A percentile compares a stretch with the other conserved stretches of the same genome.
phyloP scores from a whole-genome alignment of 2,888 invertebrate species.

The Melolontha melolontha region DNA sequence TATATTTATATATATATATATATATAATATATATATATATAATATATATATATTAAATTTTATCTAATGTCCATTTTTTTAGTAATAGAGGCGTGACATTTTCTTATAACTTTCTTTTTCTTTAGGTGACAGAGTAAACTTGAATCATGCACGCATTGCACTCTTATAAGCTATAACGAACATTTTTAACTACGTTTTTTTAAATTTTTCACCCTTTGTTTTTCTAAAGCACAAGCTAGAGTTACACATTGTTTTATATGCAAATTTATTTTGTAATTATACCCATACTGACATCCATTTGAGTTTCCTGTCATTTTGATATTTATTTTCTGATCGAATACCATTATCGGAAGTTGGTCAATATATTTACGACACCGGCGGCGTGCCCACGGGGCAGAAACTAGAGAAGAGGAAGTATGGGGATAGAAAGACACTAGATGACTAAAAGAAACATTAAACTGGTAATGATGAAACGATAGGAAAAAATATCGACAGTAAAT shows the following conservation, averaged over 20 bases:
- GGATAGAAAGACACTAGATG: background rate
- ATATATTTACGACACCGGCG: constrained; percentile 14
- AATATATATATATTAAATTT: constrained; percentile 44
- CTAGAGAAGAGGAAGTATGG: constrained; percentile 10
- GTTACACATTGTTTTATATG: constrained; percentile 52
- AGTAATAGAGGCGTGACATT: constrained; percentile 44
- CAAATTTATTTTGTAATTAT: constrained; percentile 46
- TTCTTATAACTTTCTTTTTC: constrained; percentile 23
- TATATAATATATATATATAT: too few species aligned
- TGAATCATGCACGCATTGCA: constrained; percentile 56
- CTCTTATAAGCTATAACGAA: constrained; percentile 58
- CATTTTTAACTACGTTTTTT: constrained; percentile 56
- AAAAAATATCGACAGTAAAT: too few species aligned
- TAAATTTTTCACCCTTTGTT: constrained; percentile 53
- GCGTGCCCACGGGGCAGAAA: constrained; percentile 3
- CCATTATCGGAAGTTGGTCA: constrained; percentile 13
- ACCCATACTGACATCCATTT: constrained; percentile 19
- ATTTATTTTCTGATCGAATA: constrained; percentile 9
- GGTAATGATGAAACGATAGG: too few species aligned
- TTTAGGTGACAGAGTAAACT: constrained; percentile 42
- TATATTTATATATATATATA: too few species aligned
- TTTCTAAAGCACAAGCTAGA: constrained; percentile 62
- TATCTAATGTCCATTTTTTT: constrained; percentile 44
- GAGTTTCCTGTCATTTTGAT: constrained; percentile 37
- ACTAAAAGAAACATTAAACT: too few species aligned